Conservation (phyloP, 2,888 invertebrate species). For the Congeria kusceri region DNA sequence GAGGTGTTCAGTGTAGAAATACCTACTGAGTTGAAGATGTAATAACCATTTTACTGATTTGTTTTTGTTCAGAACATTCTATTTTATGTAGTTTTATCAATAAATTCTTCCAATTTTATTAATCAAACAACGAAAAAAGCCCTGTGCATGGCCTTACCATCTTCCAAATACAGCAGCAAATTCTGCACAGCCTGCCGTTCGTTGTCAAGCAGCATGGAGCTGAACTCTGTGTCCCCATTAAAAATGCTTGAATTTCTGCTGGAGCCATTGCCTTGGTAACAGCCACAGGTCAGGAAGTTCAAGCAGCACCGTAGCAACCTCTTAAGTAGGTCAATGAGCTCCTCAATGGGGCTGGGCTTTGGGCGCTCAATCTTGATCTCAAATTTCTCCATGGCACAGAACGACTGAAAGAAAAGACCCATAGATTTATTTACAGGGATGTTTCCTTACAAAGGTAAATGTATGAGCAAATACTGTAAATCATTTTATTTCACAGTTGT, state of each 20-base stretch:
- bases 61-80: no score
- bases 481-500: no score
- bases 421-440: no score
- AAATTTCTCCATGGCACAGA: constrained; percentile 67
- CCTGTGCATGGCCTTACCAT: no score
- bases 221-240: constrained; percentile 69
- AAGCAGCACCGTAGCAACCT: constrained; percentile 73
- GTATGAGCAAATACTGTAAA: no score
- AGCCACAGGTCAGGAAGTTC: constrained; percentile 78
- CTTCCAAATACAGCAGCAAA: constrained; percentile 77
- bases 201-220: constrained; percentile 74
- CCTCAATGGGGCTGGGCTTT: constrained; percentile 70
- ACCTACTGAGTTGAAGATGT: no score
- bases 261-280: constrained; percentile 62
- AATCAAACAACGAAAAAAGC: no score
- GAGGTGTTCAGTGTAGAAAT: no score
- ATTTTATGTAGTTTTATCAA: no score
- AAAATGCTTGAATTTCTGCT: constrained; percentile 50
- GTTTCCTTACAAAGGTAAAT: no score
- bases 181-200: constrained; percentile 76
- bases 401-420: constrained; percentile 63
- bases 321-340: constrained; percentile 70
- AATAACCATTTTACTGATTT: no score
- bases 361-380: constrained; percentile 71
- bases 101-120: no score